Percentiles rank a stretch among this genome's conserved stretches.
Evolutionary conservation across 2,113 vertebrate genomes (phyloP).

Genomic region (Hypanus sabinus): DNA sequence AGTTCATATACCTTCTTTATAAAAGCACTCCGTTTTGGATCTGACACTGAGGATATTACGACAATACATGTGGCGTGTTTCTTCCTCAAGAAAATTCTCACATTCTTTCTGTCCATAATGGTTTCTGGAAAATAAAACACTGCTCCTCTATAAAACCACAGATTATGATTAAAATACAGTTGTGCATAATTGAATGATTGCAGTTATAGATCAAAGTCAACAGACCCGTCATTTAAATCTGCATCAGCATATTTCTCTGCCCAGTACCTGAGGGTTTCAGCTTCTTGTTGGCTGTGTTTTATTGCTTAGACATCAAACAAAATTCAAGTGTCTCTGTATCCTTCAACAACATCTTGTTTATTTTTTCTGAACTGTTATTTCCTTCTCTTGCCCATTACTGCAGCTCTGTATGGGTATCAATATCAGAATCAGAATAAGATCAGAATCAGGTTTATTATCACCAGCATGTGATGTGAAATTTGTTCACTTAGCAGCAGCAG

Average conservation of each 20-base stretch:
- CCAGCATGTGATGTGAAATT: too few species aligned
- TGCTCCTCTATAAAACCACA: neutral
- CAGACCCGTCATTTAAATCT: neutral
- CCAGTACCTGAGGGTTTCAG: neutral
- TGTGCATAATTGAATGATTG: neutral
- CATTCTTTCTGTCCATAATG: neutral
- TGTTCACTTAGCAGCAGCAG: too few species aligned
- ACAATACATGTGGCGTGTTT: neutral
- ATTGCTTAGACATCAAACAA: neutral
- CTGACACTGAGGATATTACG: neutral
- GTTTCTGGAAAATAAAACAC: neutral
- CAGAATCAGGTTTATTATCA: too few species aligned
- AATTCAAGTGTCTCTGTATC: neutral
- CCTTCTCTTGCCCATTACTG: neutral
- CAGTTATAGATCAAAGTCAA: neutral
- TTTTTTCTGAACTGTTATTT: neutral
- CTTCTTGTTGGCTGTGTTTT: neutral
- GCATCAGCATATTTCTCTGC: neutral
- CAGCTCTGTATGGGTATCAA: neutral
- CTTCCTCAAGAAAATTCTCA: neutral
- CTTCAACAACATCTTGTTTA: neutral
- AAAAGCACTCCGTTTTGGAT: neutral
- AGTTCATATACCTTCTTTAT: neutral
- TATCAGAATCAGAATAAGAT: too few species aligned
- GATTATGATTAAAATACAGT: conserved; percentile 1